Base-by-base conservation (phyloP, 2,888 invertebrate genomes). In the Sinodicranocentrus sp. region DNA sequence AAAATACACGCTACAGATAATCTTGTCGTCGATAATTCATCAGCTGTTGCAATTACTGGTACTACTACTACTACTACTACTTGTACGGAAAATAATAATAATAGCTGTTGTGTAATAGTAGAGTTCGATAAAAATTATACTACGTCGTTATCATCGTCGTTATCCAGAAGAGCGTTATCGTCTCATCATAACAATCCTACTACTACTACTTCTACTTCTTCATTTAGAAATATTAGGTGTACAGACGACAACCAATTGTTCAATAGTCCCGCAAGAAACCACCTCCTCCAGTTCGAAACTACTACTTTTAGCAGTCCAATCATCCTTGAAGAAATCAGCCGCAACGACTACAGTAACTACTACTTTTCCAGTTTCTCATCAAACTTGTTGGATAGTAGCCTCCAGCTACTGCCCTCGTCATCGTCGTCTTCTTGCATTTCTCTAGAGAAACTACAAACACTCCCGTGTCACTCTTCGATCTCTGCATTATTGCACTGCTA, bases 401-500 rank as follows among this genome's bases (percentile, higher is more conserved):
- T 21, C 3, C 8, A 21, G 43, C 65, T 39, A 21, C 39, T 13
- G 43, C 13, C 21, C 19, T 39, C 43, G 8, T 23, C 28, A 26
- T n/a, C 33, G 33, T 28, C 61, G 48, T 28, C 71, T 73, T 73
- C 61, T 61, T 63, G 44, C 43, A 33, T 63, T 61, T 73, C 57
- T 63, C 63, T 61, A 63, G 63, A 33, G 33, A 33, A 33, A 48
- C 78, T 15, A 28, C 65, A 39, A 54, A 33, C 21, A 54, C 72
- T 80, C 67, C 67, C 67, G 19, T 65, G 73, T 48, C 26, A 63
- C 73, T 25, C 61, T 73, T 73, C 48, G 61, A 44, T 25, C 73
- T 48, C 33, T 25, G 15, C 61, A 43, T 21, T 21, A 57, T 73
- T 73, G 73, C 73, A 73, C 73, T 80, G 80, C 73, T 80, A 73